Conservation (phyloP, 2,797 vertebrate genomes). For the Syncerus caffer region DNA sequence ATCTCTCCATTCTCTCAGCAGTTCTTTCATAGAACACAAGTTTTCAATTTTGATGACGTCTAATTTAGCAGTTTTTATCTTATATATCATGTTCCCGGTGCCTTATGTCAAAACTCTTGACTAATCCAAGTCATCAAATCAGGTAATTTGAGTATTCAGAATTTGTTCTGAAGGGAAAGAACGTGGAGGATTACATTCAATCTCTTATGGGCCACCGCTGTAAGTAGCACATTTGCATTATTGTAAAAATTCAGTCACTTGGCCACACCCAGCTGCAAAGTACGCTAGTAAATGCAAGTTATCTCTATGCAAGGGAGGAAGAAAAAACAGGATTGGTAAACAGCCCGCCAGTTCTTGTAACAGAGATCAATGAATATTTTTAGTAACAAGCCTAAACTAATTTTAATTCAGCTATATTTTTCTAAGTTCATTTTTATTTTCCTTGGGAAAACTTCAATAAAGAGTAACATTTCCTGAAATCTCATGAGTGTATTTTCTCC, state of each 20-base stretch:
- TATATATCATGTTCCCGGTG: neutral
- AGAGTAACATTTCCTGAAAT: neutral
- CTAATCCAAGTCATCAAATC: neutral
- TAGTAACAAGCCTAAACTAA: neutral
- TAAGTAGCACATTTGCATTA: neutral
- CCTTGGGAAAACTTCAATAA: neutral
- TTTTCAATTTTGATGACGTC: neutral
- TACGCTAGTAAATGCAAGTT: neutral
- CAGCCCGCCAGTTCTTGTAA: neutral
- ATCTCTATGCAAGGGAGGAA: neutral
- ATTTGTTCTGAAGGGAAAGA: neutral
- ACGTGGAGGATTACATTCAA: neutral
- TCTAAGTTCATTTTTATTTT: neutral
- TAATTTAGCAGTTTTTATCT: neutral
- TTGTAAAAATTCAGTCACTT: neutral
- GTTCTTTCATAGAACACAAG: neutral
- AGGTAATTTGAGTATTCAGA: neutral
- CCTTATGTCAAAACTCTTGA: neutral
- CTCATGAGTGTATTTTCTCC: neutral
- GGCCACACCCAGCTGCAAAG: neutral
- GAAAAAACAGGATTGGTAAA: neutral
- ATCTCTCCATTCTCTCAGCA: neutral
- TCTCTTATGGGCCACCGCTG: neutral
- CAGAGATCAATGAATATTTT: neutral
- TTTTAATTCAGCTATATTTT: neutral